Base-by-base conservation (phyloP, 1,140 invertebrate genomes). In the Lamellibrachia luymesi region DNA sequence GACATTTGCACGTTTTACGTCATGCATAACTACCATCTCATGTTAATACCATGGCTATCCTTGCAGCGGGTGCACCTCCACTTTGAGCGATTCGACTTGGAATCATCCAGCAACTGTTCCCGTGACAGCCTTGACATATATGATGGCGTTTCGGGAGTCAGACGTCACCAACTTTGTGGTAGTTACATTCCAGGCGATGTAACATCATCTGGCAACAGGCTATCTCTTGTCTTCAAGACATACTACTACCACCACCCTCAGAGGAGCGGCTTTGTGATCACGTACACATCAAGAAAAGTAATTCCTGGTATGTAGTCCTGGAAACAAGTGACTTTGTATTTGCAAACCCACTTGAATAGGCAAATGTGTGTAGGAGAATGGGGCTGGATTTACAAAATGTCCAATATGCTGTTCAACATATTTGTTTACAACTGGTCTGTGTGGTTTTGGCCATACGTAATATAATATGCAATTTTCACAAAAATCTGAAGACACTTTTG, bases 221-320 rank as follows among this genome's bases (percentile, higher is more conserved):
- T 80, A 22, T 80, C 64, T 13, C 2, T 91, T 49, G 90, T 91
- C 4, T 91, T 91, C 90, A 91, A 10, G 2, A 50, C 90, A 4
- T 17, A n/a, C 50, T 4, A 51, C n/a, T 91, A 49, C 50, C 17
- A 80, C 2, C 25, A 2, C 64, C 25, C 50, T 51, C 13, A 10
- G 17, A 51, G 22, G 4, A 49, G n/a, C 50, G 90, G 90, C 2
- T 91, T 91, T 51, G 38, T 51, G 5, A 38, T 91, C 90, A 13
- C 90, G 8, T 91, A 91, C 90, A 91, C 90, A 51, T 50, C 38
- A 49, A 49, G 50, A 13, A 91, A 91, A 51, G 90, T 91, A 91
- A 51, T 50, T 91, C 4, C 4, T 91, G 90, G 38, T 51, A 8
- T 10, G 90, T 91, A 38, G 10, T 49, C 50, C 4, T 50, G 7